These are phyloP conservation scores for Zygaena filipendulae DNA, from an alignment of 2,888 invertebrate genomes.

Conservation along the genomic window DNA sequence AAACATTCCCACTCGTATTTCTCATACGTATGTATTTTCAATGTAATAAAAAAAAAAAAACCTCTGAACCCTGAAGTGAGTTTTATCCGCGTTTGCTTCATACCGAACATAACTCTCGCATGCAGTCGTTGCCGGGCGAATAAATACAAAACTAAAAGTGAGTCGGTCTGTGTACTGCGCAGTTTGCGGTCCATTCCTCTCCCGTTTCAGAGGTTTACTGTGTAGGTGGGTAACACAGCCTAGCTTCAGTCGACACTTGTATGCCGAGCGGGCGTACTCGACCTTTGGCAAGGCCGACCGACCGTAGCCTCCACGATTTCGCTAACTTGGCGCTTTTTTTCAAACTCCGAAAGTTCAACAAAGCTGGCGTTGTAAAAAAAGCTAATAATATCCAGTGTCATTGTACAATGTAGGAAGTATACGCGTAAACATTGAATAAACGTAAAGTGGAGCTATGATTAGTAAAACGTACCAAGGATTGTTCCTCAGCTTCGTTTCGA, in stretches of 20 bases:
- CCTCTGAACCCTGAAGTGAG: no score
- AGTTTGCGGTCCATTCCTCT: constrained; percentile 37
- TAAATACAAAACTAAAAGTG: no score
- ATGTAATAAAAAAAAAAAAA: no score
- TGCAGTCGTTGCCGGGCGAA: no score
- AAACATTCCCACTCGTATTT: no score
- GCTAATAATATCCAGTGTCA: background rate
- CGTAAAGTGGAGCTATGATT: constrained; percentile 40
- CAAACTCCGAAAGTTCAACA: background rate
- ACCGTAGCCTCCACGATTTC: constrained; percentile 20
- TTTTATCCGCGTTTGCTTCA: no score
- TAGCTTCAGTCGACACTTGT: constrained; percentile 41
- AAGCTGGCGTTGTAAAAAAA: background rate
- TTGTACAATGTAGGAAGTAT: constrained; percentile 1
- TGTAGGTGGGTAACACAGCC: constrained; percentile 12
- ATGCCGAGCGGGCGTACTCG: constrained; percentile 44
- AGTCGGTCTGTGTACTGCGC: constrained; percentile 58
- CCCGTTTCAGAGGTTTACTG: constrained; percentile 23
- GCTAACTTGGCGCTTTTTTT: constrained; percentile 19
- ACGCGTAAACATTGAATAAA: constrained; percentile 8
- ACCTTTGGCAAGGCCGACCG: constrained; percentile 33
- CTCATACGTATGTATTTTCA: no score
- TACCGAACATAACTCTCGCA: no score
- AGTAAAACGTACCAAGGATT: constrained; percentile 58
- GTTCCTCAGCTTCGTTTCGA: constrained; percentile 56